Base-by-base conservation (phyloP, 2,888 invertebrate genomes). In the Drosophila meridionalis region DNA sequence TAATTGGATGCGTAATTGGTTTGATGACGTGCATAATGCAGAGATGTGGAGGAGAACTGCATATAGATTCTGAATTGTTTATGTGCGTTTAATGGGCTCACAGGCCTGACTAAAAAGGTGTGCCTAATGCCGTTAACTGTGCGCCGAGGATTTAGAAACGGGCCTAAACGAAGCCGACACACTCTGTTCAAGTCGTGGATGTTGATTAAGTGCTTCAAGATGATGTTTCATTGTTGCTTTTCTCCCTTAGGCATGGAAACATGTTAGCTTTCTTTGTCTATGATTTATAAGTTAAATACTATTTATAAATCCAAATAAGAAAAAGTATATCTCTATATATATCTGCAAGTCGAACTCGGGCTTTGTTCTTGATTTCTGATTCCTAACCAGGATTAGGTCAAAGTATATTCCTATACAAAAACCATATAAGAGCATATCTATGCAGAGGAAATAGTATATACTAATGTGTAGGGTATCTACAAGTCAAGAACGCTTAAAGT, bases 1-100 rank as follows among this genome's bases (percentile, higher is more conserved):
- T 91, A 88, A 87, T 90, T 91, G 82, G 73, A 69, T 76, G 79
- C 78, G 61, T 90, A 90, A 87, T 91, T 84, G 87, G 74, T 61
- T 47, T 60, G 65, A 64, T 65, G 66, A 72, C 32, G 58, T 34
- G 57, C 52, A 57, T 38, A 38, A 63, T 70, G 62, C 72, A 40
- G 72, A 62, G 72, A 62, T 72, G 63, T 52, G 45, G 20, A 6
- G 42, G 43, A n/a, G 55, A 12, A 7, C 52, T 36, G 40, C 30
- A 40, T 28, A 3, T 32, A 12, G 42, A 34, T 8, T 58, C 26
- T 4, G 45, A 58, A 45, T 47, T 58, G 50, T 71, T 70, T 63
- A 69, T 71, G 34, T 30, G 47, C 72, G 28, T 48, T 62, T 55
- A 42, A 70, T 56, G 55, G 26, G 40, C 45, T 20, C 47, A 11